These are phyloP conservation scores for Lasioglossum morio DNA, from an alignment of 2,888 invertebrate species.

Conservation along the genomic window DNA sequence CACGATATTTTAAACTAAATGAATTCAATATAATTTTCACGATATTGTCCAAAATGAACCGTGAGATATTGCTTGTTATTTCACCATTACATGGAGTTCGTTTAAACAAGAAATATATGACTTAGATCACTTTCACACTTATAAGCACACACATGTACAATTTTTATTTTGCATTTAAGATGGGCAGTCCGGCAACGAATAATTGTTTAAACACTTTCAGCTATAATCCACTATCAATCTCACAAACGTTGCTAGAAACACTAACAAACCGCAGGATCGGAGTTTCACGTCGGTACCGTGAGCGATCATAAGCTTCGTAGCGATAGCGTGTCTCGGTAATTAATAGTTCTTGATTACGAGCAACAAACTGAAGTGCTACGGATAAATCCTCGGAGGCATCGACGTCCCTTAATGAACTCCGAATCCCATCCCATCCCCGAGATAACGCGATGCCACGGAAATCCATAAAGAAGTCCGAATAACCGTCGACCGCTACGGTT, in stretches of 20 bases:
- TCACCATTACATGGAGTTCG: too few species aligned
- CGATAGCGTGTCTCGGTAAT: slow-evolving; percentile 1
- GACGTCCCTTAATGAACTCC: slow-evolving; percentile 20
- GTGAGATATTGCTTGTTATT: too few species aligned
- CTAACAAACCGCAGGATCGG: not conserved
- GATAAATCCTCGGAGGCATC: not conserved
- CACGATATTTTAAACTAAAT: too few species aligned
- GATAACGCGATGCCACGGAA: not conserved
- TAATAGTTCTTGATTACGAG: not conserved
- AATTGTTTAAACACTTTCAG: not conserved
- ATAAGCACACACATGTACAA: not conserved
- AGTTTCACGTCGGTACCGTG: not conserved
- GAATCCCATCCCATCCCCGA: slow-evolving; percentile 6
- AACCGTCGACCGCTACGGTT: slow-evolving; percentile 8
- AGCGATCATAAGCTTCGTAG: not conserved
- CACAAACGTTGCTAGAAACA: not conserved
- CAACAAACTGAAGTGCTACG: not conserved
- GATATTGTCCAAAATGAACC: too few species aligned
- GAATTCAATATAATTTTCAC: too few species aligned
- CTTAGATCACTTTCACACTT: too few species aligned
- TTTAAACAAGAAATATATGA: too few species aligned
- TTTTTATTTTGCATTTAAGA: not conserved
- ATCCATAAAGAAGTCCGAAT: not conserved
- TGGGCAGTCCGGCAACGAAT: not conserved
- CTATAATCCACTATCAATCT: not conserved